Conservation (phyloP, 2,888 invertebrate genomes). For the Pyrochroa serraticornis region DNA sequence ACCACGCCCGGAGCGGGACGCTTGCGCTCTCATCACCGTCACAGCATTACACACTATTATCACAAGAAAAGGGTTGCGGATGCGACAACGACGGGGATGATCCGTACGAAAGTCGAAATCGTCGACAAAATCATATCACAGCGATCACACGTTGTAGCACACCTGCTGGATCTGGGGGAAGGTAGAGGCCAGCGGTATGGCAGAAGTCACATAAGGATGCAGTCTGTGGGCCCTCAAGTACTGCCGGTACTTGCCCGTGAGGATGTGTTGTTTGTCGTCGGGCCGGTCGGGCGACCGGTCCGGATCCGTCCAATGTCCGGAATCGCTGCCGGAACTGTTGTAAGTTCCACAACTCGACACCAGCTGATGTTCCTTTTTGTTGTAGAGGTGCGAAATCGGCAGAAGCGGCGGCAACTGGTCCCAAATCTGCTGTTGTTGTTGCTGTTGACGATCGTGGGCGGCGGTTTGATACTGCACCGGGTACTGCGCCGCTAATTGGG, state of each 20-base stretch:
- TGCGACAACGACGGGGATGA: conserved; percentile 46
- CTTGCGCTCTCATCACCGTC: conserved; percentile 44
- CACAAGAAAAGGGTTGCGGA: conserved; percentile 54
- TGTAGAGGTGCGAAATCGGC: conserved; percentile 51
- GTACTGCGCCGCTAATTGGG: conserved; percentile 53
- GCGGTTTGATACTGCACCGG: conserved; percentile 33
- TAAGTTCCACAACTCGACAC: conserved; percentile 56
- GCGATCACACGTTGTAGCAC: conserved; percentile 67
- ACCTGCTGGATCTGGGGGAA: conserved; percentile 66
- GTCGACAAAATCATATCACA: conserved; percentile 48
- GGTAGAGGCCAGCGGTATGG: conserved; percentile 58
- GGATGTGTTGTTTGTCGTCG: conserved; percentile 54
- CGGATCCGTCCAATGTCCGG: conserved; percentile 55
- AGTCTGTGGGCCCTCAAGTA: conserved; percentile 64
- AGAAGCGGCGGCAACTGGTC: conserved; percentile 53
- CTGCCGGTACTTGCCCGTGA: conserved; percentile 65
- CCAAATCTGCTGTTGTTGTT: conserved; percentile 37
- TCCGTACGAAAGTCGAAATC: conserved; percentile 26
- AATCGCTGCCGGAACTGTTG: conserved; percentile 50
- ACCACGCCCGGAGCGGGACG: conserved; percentile 56
- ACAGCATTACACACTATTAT: conserved; percentile 59
- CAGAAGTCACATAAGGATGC: conserved; percentile 63
- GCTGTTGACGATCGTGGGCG: conserved; percentile 33
- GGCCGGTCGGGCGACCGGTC: conserved; percentile 55
- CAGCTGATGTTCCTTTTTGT: conserved; percentile 55